Base-by-base conservation (phyloP, 2,888 invertebrate species). In the Nowickia ferox region DNA sequence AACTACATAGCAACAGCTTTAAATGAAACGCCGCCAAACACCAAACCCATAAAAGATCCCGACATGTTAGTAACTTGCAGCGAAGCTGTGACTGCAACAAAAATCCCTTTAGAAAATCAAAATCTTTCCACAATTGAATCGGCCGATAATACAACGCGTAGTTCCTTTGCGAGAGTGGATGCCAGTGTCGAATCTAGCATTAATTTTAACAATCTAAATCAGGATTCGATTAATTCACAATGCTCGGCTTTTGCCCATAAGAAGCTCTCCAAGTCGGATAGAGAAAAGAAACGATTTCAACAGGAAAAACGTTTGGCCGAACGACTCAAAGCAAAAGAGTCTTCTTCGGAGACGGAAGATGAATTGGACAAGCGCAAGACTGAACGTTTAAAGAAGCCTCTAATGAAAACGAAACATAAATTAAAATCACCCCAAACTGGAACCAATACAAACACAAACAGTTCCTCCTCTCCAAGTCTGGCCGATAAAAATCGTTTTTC, bases 291-390 rank as follows among this genome's bases (percentile, higher is more conserved):
- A 76, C 89, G 92, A 1, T 78, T 89, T 40, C 89, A 91, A 46
- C 91, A 91, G 75, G 92, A 92, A 87, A 89, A 91, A 53, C 87
- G 92, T 19, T 89, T 92, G 38, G 92, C 92, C 2, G 92, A 92
- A 4, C 88, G 93, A 0, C 69, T 92, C 30, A 89, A 89, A 76
- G 79, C 65, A 59, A 88, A 88, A 65, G 94, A 94, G 51, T 94
- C 94, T 89, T 93, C 92, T 88, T 93, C 93, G 8, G 94, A 94
- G 89, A 93, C 91, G 46, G 94, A 92, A 57, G 94, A 91, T 22
- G 92, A 92, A 87, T 83, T 92, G 10, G 88, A 88, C 44, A 92
- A 90, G 76, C 87, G 91, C 0, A 91, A 89, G 40, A 88, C 89
- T 0, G 91, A 89, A 13, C 89, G 92, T 38, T 88, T 90, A 10